Conservation (phyloP, 2,113 vertebrate species). For the Actinemys pallida region DNA sequence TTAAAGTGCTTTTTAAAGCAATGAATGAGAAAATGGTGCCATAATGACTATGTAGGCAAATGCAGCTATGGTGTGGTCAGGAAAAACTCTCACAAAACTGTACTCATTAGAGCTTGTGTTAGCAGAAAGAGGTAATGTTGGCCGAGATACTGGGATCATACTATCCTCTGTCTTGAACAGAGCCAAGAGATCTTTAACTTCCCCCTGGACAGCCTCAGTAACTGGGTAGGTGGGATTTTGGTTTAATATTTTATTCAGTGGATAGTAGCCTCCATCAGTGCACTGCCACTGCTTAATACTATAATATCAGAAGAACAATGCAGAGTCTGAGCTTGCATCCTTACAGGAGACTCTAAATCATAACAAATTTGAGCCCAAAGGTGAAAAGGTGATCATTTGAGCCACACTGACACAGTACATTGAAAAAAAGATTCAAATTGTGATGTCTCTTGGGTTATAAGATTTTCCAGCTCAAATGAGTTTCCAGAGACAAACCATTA, state of each 20-base stretch:
- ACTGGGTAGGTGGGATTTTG: background rate
- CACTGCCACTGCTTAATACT: background rate
- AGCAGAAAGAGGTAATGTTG: background rate
- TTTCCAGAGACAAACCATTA: too few relatives aligned
- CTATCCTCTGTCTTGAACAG: background rate
- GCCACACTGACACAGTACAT: background rate
- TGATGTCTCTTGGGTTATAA: background rate
- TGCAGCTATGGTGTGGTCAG: background rate
- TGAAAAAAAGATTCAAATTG: background rate
- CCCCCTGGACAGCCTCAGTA: background rate
- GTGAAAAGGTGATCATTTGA: background rate
- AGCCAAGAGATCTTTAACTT: background rate
- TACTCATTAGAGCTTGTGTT: background rate
- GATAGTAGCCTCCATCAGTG: background rate
- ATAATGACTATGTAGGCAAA: background rate
- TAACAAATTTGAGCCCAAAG: background rate
- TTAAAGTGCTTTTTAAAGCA: background rate
- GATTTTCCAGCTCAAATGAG: background rate
- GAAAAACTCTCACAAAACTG: background rate
- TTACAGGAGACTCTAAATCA: background rate
- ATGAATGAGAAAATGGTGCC: background rate
- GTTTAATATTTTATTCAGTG: background rate
- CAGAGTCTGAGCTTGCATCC: background rate
- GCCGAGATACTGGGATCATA: background rate
- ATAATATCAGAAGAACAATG: background rate